Evolutionary conservation across 2,797 vertebrate genomes (phyloP).

Genomic region (Malurus splendens): DNA sequence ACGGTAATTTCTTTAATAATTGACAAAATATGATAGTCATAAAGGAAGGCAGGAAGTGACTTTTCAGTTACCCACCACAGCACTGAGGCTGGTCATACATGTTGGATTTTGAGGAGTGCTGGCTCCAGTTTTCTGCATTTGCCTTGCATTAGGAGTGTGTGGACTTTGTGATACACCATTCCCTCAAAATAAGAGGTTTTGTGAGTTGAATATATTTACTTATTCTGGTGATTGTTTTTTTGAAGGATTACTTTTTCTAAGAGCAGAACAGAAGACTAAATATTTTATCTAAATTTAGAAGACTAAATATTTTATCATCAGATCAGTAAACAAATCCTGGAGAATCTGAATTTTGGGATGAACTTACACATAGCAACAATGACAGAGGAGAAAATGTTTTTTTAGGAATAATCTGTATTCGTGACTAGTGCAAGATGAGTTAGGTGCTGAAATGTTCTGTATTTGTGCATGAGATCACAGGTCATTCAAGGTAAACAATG

Average conservation of each 20-base stretch:
- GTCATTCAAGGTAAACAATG: background rate
- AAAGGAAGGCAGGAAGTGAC: background rate
- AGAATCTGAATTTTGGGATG: background rate
- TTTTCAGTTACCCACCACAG: background rate
- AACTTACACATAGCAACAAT: background rate
- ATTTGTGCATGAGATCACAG: background rate
- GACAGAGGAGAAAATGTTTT: background rate
- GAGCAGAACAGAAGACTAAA: background rate
- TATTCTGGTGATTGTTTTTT: background rate
- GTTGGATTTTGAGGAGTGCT: background rate
- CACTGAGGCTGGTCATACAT: background rate
- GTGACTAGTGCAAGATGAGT: background rate
- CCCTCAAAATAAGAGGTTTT: background rate
- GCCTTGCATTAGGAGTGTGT: background rate
- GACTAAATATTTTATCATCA: background rate
- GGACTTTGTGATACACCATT: background rate
- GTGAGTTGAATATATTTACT: background rate
- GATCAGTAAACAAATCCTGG: background rate
- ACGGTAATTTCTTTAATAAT: background rate
- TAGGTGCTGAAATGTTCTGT: background rate
- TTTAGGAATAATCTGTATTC: background rate
- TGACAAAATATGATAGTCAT: fast-evolving
- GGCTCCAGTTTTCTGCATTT: background rate
- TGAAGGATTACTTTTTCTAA: background rate
- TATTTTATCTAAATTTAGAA: background rate